Evolutionary conservation across 2,113 vertebrate species (phyloP).

Genomic region (Nyctibius bracteatus): DNA sequence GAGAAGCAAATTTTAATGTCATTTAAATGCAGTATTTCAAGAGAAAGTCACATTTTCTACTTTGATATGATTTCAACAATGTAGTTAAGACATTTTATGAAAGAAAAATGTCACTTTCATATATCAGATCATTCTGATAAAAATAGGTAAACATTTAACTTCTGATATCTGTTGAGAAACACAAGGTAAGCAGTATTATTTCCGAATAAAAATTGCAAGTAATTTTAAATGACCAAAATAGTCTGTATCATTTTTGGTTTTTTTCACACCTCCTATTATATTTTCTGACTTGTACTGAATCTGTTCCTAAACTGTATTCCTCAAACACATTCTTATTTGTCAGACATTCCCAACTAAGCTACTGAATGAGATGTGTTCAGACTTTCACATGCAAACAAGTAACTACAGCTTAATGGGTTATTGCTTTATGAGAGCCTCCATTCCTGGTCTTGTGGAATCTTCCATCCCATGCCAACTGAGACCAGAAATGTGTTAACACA

Average conservation of each 20-base stretch:
- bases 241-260: accelerated
- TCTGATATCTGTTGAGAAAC: not conserved
- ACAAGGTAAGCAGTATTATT: not conserved
- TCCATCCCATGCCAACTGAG: not conserved
- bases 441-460: not conserved
- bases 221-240: not conserved
- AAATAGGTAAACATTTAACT: not conserved
- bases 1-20: not conserved
- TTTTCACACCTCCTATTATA: not conserved
- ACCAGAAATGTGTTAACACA: not conserved
- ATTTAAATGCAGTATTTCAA: not conserved
- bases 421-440: accelerated
- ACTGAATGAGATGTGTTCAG: not conserved
- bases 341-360: not conserved
- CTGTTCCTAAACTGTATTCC: not conserved
- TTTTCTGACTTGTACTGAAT: not conserved
- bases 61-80: not conserved
- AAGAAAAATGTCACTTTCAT: not conserved
- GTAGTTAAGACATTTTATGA: not conserved
- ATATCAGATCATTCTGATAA: not conserved
- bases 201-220: not conserved
- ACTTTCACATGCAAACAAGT: not conserved
- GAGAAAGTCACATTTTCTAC: not conserved
- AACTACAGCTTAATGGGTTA: not conserved
- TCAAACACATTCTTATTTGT: not conserved